phyloP scores from a whole-genome alignment of 2,888 invertebrate genomes.

The Peribatodes rhomboidaria region DNA sequence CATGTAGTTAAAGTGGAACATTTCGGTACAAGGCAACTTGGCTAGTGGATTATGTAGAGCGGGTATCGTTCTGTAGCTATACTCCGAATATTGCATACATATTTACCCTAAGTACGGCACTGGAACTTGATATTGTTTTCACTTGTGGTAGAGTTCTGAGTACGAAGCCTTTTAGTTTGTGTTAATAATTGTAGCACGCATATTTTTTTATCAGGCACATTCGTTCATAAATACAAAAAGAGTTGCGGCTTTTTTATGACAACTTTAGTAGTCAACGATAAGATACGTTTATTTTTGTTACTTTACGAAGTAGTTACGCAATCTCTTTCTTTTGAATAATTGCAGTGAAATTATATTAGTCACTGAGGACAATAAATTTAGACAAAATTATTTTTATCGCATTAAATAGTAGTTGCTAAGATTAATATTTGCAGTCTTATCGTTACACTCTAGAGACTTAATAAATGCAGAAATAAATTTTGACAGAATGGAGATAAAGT shows the following conservation, averaged over 20 bases:
- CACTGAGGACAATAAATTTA: background rate
- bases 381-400: conserved; percentile 8
- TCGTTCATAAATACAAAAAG: too few species aligned
- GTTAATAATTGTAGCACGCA: too few species aligned
- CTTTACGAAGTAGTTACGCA: too few species aligned
- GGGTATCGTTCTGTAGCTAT: conserved; percentile 2
- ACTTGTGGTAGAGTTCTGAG: too few species aligned
- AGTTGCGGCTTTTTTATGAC: too few species aligned
- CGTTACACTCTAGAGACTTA: conserved; percentile 6
- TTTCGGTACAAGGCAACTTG: conserved; percentile 34
- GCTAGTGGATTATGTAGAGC: conserved; percentile 29
- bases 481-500: background rate
- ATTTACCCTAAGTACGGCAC: background rate
- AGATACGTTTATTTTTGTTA: too few species aligned
- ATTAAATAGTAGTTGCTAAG: conserved; percentile 3
- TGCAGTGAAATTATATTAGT: conserved; percentile 6
- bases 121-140: background rate
- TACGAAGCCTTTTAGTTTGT: too few species aligned
- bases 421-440: conserved; percentile 5
- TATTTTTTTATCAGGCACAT: too few species aligned
- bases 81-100: background rate
- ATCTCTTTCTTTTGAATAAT: background rate
- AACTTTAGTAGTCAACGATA: too few species aligned
- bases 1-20: conserved; percentile 35
- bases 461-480: conserved; percentile 6